phyloP scores from a whole-genome alignment of 1,140 invertebrate species.

The Liolophura sinensis region DNA sequence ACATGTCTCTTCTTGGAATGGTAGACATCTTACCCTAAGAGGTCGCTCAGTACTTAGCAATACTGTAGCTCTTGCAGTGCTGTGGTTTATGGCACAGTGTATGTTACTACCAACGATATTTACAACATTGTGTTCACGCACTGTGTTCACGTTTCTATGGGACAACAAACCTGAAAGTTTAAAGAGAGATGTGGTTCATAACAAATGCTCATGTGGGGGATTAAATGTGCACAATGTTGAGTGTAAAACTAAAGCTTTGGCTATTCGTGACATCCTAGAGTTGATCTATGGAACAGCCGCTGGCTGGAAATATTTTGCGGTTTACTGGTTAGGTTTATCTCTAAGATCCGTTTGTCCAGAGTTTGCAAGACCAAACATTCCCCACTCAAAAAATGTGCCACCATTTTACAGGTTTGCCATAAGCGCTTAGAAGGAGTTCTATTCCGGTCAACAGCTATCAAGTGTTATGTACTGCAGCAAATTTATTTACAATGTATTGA shows the following conservation, averaged over 20 bases:
- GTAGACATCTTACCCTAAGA: neutral
- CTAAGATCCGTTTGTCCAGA: neutral
- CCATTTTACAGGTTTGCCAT: too few relatives aligned
- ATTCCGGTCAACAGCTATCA: too few relatives aligned
- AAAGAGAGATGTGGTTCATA: neutral
- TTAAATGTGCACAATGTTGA: neutral
- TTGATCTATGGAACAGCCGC: neutral
- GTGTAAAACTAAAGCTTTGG: neutral
- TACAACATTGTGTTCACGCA: neutral
- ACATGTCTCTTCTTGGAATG: neutral
- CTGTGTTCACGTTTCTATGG: neutral
- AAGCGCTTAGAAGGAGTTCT: too few relatives aligned
- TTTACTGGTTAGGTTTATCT: slow-evolving; percentile 2
- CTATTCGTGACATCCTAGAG: neutral
- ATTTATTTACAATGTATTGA: neutral
- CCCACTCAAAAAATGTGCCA: too few relatives aligned
- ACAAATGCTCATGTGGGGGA: neutral
- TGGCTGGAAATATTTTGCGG: neutral
- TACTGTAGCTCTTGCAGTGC: neutral
- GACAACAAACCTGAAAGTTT: neutral
- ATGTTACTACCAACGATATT: neutral
- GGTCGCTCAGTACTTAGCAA: neutral
- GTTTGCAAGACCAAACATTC: neutral
- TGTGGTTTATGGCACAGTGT: neutral
- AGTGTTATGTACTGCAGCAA: neutral